These are phyloP conservation scores for Phymorhynchus buccinoides DNA, from an alignment of 1,140 invertebrate species.

Conservation along the genomic window DNA sequence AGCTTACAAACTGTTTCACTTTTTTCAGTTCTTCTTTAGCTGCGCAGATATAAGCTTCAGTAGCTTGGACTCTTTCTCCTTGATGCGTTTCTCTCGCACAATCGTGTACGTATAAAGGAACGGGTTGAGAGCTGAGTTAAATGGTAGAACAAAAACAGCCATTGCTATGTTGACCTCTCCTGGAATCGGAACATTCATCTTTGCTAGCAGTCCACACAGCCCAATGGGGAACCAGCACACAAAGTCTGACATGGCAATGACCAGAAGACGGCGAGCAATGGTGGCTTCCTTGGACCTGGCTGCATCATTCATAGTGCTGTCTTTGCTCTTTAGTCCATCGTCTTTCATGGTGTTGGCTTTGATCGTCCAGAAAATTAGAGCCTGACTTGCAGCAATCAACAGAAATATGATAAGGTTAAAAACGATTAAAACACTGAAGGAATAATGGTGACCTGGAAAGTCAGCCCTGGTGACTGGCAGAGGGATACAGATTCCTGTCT, in stretches of 20 bases:
- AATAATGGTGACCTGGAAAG: not conserved
- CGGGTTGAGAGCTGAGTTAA: no score
- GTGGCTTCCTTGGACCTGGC: conserved; percentile 6
- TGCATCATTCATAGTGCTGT: not conserved
- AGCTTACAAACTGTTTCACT: no score
- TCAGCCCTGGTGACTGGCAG: not conserved
- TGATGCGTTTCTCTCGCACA: no score
- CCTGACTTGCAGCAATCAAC: conserved; percentile 44
- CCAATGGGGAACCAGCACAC: not conserved
- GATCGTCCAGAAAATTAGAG: conserved; percentile 42
- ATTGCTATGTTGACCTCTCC: no score
- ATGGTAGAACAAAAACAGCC: no score
- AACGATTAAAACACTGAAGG: conserved; percentile 42
- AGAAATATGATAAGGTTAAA: conserved; percentile 33
- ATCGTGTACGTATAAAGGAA: no score
- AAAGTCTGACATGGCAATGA: conserved; percentile 16
- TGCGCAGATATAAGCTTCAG: no score
- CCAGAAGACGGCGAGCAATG: not conserved
- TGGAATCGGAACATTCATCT: no score
- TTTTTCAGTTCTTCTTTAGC: no score
- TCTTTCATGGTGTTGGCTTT: not conserved
- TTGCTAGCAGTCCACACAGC: not conserved
- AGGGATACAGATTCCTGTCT: not conserved
- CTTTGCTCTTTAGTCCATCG: no score
- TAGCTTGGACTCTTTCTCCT: no score